A percentile compares a stretch with the other conserved stretches of the same genome.
These are phyloP conservation scores for Ophthalmotilapia sp. DNA, from an alignment of 2,113 vertebrate genomes.

Conservation along the genomic window DNA sequence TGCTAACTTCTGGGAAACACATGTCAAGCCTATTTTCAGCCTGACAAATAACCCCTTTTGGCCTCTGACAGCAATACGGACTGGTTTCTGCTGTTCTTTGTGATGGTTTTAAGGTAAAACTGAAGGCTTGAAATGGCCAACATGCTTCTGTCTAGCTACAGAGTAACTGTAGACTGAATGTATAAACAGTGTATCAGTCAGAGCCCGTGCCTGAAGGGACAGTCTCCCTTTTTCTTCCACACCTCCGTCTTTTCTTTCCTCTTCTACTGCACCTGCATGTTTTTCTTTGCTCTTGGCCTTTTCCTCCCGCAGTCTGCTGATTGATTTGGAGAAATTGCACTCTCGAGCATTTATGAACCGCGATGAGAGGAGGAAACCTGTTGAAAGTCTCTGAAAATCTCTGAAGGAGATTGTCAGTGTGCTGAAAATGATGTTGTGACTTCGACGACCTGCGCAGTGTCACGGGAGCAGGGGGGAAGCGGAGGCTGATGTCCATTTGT, in stretches of 20 bases:
- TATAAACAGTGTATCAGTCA: not conserved
- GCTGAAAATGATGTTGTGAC: not conserved
- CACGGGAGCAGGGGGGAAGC: not conserved
- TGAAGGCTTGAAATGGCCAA: not conserved
- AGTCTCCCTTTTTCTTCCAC: not conserved
- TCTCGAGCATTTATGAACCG: constrained; percentile 13
- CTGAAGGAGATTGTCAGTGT: not conserved
- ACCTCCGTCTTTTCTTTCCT: not conserved
- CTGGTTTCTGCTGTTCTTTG: not conserved
- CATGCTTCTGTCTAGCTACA: not conserved
- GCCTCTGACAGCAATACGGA: not conserved
- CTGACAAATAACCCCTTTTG: not conserved
- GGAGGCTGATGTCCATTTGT: constrained; percentile 34
- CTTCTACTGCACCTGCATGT: constrained; percentile 1
- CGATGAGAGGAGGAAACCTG: constrained; percentile 2
- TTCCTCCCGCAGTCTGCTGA: constrained; percentile 10
- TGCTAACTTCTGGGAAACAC: not conserved
- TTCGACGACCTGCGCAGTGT: not conserved
- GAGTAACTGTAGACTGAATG: not conserved
- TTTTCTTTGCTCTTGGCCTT: not conserved
- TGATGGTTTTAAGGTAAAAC: not conserved
- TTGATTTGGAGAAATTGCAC: constrained; percentile 10
- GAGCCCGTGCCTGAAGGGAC: not conserved
- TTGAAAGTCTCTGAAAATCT: not conserved
- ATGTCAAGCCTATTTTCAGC: not conserved